Percentiles rank a stretch among this genome's conserved stretches.
These are phyloP conservation scores for Pollenia labialis DNA, from an alignment of 2,888 invertebrate species.

Conservation along the genomic window DNA sequence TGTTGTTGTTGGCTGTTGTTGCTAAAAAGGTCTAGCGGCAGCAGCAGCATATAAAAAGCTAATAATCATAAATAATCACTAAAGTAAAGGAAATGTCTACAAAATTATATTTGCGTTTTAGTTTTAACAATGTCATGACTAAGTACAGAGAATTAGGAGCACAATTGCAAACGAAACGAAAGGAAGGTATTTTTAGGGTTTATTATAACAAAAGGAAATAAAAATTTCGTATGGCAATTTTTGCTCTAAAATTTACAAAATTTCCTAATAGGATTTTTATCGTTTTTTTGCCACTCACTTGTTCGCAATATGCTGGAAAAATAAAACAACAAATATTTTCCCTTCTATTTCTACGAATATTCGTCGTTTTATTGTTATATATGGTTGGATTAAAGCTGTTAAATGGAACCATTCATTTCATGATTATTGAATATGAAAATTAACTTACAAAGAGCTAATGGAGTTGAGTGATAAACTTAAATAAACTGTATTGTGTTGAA, in stretches of 20 bases:
- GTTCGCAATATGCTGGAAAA: no score
- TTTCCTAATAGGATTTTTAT: background rate
- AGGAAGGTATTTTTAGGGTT: slow-evolving; percentile 17
- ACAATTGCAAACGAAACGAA: background rate
- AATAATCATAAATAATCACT: slow-evolving; percentile 71
- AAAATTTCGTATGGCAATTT: no score
- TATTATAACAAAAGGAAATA: background rate
- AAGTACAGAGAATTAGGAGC: background rate
- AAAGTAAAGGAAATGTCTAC: slow-evolving; percentile 67
- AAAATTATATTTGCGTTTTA: slow-evolving; percentile 64
- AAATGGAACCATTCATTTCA: slow-evolving; percentile 49
- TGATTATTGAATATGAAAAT: slow-evolving; percentile 59
- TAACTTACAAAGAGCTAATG: slow-evolving; percentile 52
- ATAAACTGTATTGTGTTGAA: slow-evolving; percentile 23
- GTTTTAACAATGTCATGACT: slow-evolving; percentile 43
- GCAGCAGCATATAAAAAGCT: slow-evolving; percentile 52
- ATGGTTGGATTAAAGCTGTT: slow-evolving; percentile 24
- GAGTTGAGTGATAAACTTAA: slow-evolving; percentile 37
- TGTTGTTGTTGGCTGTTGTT: background rate
- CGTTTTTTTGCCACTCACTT: background rate
- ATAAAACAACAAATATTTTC: background rate
- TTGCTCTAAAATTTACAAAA: background rate
- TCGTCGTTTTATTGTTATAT: slow-evolving; percentile 26
- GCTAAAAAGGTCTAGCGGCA: slow-evolving; percentile 22
- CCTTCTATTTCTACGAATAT: slow-evolving; percentile 8